phyloP scores from a whole-genome alignment of 2,113 vertebrate species.

The Rallus limicola region DNA sequence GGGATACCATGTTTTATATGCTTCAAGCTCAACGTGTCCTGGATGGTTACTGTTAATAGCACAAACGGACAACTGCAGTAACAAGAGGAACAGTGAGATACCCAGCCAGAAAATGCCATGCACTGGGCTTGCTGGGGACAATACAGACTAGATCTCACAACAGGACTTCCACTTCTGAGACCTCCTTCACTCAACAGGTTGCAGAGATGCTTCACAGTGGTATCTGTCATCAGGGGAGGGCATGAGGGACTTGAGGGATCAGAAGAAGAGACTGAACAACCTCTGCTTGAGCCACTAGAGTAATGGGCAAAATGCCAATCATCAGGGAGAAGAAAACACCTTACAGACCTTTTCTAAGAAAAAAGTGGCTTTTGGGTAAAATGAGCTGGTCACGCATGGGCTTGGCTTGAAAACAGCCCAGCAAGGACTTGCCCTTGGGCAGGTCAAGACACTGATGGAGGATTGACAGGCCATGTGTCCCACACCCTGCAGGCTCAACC shows the following conservation, averaged over 20 bases:
- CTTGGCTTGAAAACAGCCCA: background rate
- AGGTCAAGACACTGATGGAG: background rate
- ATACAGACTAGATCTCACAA: background rate
- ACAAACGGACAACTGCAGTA: background rate
- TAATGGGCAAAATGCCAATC: background rate
- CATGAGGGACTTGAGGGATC: background rate
- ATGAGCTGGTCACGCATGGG: background rate
- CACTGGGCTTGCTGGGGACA: background rate
- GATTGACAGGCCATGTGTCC: background rate
- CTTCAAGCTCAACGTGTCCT: background rate
- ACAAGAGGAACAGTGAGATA: background rate
- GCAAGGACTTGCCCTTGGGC: background rate
- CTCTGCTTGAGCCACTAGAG: background rate
- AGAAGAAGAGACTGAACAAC: background rate
- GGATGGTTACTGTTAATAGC: slow-evolving; percentile 13
- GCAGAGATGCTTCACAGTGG: background rate
- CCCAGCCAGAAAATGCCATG: background rate
- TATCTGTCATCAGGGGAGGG: background rate
- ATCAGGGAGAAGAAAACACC: background rate
- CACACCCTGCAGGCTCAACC: background rate
- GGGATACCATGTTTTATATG: background rate
- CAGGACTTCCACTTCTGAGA: background rate
- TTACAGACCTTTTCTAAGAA: background rate
- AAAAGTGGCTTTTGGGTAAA: background rate
- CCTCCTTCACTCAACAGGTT: background rate